Evolutionary conservation across 2,797 vertebrate species (phyloP), one percentile per base, ranked within the genome.

Genomic region (Rallus crepitans): DNA sequence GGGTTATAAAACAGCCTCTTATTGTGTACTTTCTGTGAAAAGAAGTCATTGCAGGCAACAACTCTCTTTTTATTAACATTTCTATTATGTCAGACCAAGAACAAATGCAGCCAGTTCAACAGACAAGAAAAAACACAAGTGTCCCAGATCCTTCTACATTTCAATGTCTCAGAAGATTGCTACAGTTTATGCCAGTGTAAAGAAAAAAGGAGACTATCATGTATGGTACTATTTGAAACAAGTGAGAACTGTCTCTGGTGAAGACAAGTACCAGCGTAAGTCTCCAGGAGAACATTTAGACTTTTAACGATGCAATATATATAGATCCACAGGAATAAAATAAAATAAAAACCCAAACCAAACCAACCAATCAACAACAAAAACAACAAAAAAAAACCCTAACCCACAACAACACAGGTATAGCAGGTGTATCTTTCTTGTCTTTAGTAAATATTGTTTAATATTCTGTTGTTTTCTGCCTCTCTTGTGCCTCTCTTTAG

Each of bases 31-130:
- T 52, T 52, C 25, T 52, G 50, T 83, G 65, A 87, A 88, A 6
- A 83, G 39, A 73, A 91, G n/a, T 48, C 3, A 93, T 76, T 90
- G 56, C 78, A 85, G 50, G 53, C 28, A 85, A 92, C 61, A 94
- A 81, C 48, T 77, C 50, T 68, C 40, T 87, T 93, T 93, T 91
- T 69, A 65, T 81, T 83, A 81, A 76, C 14, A 48, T 61, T 81
- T 89, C 86, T 85, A 85, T 91, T 69, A 81, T 71, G 73, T 92
- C 72, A 81, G 52, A 65, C 79, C 87, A 64, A 64, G 47, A 95
- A 89, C 14, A 93, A 93, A 80, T 47, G 65, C 27, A 87, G 35
- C 31, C 55, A 65, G 57, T 92, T 93, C 84, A 94, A 93, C 4
- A 92, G 72, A 78, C 6, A 65, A 1, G 3, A 66, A 85, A 89